A percentile compares a stretch with the other conserved stretches of the same genome.
phyloP scores from a whole-genome alignment of 2,113 vertebrate genomes.

The Turnix velox region DNA sequence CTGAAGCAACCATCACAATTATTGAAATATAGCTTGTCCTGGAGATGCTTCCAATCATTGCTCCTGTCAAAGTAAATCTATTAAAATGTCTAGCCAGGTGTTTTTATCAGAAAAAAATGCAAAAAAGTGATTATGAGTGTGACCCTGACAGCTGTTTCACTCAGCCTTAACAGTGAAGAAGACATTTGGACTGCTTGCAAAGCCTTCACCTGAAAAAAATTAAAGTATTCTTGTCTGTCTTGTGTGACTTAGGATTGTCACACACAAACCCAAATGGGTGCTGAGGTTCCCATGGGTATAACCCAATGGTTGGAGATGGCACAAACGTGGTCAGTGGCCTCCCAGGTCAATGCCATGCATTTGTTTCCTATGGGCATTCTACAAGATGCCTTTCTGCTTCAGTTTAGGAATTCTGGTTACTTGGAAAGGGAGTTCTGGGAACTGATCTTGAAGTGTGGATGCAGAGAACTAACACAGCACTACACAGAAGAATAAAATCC shows the following conservation, averaged over 20 bases:
- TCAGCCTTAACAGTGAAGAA: not conserved
- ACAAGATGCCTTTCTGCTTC: conserved; percentile 53
- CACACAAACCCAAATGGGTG: not conserved
- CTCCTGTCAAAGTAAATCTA: not conserved
- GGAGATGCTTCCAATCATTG: not conserved
- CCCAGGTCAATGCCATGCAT: not conserved
- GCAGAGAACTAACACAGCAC: not conserved
- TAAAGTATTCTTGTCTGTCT: not conserved
- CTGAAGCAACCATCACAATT: not conserved
- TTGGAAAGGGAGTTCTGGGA: conserved; percentile 48
- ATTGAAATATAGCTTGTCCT: not conserved
- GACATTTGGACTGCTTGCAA: not conserved
- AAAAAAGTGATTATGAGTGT: not conserved
- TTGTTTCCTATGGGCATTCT: conserved; percentile 37
- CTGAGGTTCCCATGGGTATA: not conserved
- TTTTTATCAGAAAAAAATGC: not conserved
- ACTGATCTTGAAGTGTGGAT: conserved; percentile 11
- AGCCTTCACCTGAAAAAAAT: not conserved
- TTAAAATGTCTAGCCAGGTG: not conserved
- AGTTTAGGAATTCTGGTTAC: conserved; percentile 53
- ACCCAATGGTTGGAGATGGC: not conserved
- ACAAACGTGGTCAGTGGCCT: not conserved
- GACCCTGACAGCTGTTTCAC: not conserved
- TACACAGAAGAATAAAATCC: not conserved
- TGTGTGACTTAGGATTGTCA: not conserved